These are phyloP conservation scores for Zaprionus taronus DNA, from an alignment of 1,140 invertebrate species.

Conservation along the genomic window DNA sequence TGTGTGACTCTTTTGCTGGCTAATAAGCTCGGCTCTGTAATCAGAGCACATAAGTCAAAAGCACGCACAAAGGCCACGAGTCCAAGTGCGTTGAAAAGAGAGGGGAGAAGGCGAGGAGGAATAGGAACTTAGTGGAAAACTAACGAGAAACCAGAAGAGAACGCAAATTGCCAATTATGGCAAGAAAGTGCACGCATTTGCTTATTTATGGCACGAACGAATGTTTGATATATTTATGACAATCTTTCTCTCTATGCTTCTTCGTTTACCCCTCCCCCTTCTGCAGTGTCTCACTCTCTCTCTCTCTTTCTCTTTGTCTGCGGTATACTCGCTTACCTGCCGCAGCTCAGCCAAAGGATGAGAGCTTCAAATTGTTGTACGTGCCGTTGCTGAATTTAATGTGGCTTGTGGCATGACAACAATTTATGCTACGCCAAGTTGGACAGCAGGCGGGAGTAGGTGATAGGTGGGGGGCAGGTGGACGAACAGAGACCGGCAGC, in stretches of 20 bases:
- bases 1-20: constrained; percentile 49
- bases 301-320: not conserved
- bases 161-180: constrained; percentile 77
- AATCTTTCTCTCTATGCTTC: constrained; percentile 32
- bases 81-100: not conserved
- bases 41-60: constrained; percentile 15
- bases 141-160: constrained; percentile 53
- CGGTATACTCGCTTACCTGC: not conserved
- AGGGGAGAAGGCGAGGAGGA: too few relatives aligned
- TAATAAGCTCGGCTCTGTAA: constrained; percentile 51
- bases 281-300: not conserved
- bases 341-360: constrained; percentile 15
- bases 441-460: constrained; percentile 10
- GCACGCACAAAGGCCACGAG: not conserved
- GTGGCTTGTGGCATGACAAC: constrained; percentile 61
- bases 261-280: not conserved
- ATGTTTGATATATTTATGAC: constrained; percentile 70
- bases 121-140: constrained; percentile 37
- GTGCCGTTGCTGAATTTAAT: constrained; percentile 73
- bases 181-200: constrained; percentile 67
- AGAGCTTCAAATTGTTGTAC: constrained; percentile 56
- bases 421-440: constrained; percentile 59
- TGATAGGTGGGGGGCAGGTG: not conserved
- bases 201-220: constrained; percentile 73
- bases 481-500: not conserved